Percentiles rank a stretch among this genome's conserved stretches.
Evolutionary conservation across 2,888 invertebrate genomes (phyloP).

Genomic region (Drosophila yooni): DNA sequence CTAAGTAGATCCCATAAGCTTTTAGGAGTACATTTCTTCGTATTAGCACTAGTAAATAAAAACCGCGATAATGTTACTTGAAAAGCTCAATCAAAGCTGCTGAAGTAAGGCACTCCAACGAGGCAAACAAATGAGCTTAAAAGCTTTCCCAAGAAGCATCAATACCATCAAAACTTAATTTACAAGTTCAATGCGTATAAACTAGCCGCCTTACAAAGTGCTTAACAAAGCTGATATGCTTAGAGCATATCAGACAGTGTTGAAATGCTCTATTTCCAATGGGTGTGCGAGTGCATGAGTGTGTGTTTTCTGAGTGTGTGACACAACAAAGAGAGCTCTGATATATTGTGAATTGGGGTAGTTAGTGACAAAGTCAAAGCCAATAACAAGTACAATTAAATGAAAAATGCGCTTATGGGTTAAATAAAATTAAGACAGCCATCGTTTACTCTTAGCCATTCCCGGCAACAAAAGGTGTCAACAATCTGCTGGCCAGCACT

Average conservation of each 20-base stretch:
- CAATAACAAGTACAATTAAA: slow-evolving; percentile 29
- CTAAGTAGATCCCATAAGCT: background rate
- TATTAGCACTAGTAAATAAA: background rate
- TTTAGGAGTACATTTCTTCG: background rate
- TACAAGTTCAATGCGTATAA: background rate
- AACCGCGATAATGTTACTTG: too few species aligned
- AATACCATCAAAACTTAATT: background rate
- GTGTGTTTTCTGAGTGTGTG: slow-evolving; percentile 40
- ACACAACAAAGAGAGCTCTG: slow-evolving; percentile 65
- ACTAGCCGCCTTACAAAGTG: slow-evolving; percentile 9
- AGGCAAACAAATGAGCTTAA: too few species aligned
- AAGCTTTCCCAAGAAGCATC: slow-evolving; percentile 7
- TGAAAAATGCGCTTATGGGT: slow-evolving; percentile 22
- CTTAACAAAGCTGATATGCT: slow-evolving; percentile 14
- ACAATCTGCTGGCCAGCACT: slow-evolving; percentile 49
- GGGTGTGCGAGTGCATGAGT: slow-evolving; percentile 30
- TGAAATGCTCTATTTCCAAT: slow-evolving; percentile 69
- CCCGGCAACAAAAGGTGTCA: slow-evolving; percentile 43
- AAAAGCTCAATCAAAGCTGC: background rate
- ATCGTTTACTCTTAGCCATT: slow-evolving; percentile 42
- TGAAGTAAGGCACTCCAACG: too few species aligned
- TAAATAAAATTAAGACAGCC: slow-evolving; percentile 46
- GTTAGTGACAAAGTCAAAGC: slow-evolving; percentile 40
- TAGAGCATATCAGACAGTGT: background rate
- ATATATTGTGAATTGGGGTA: slow-evolving; percentile 70